Percentiles rank a stretch among this genome's conserved stretches.
Evolutionary conservation across 2,113 vertebrate species (phyloP).

Genomic region (Probosciger aterrimus): DNA sequence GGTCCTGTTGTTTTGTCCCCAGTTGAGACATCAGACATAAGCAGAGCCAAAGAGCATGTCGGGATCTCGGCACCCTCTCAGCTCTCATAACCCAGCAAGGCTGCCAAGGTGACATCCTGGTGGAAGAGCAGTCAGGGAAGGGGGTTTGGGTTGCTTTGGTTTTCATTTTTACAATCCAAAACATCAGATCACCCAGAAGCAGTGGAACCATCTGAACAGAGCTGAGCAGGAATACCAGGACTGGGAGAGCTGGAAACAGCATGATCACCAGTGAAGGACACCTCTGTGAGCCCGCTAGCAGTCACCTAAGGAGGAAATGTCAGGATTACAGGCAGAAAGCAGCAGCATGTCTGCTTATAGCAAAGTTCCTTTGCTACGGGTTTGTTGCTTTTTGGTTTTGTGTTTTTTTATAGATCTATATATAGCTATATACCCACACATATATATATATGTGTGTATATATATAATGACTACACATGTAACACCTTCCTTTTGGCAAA

Average conservation of each 20-base stretch:
- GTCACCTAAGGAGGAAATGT: rapidly evolving
- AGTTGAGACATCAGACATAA: rapidly evolving
- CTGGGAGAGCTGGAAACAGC: not conserved
- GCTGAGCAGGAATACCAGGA: not conserved
- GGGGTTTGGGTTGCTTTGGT: not conserved
- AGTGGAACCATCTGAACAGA: not conserved
- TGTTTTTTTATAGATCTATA: too few relatives aligned
- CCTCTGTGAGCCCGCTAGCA: rapidly evolving
- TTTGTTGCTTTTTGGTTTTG: not conserved
- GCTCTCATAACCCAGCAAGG: not conserved
- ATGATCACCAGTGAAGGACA: rapidly evolving
- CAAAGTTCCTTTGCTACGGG: rapidly evolving
- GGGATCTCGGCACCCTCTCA: rapidly evolving
- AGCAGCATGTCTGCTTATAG: not conserved
- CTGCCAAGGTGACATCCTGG: rapidly evolving
- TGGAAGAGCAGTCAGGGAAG: rapidly evolving
- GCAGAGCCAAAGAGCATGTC: rapidly evolving
- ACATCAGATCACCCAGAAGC: not conserved
- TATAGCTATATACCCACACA: not conserved
- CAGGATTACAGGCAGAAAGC: not conserved
- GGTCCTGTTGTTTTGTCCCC: not conserved
- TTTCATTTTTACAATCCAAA: not conserved
- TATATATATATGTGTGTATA: too few relatives aligned
- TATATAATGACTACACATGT: not conserved
- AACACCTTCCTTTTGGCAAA: not conserved